Evolutionary conservation across 2,888 invertebrate genomes (phyloP), one percentile per base, ranked within the genome.

Genomic region (Tetropium fuscum): DNA sequence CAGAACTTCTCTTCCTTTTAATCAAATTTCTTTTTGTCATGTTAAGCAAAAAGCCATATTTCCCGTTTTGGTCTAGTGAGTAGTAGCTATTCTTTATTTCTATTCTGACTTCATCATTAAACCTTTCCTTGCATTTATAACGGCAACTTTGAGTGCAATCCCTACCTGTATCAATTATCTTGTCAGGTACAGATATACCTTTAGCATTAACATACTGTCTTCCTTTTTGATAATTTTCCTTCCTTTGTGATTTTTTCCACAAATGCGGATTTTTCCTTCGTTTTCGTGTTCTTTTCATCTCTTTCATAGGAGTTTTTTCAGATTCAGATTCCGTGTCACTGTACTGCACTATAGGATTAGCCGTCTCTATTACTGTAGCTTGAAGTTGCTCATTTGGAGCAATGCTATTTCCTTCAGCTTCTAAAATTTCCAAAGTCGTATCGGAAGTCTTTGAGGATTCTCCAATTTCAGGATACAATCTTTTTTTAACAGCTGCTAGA

Each of bases 261-360:
- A 27, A 7, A 7, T 27, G 8, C 7, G n/a, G n/a, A 27, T 27
- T 7, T 27, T n/a, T 27, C 27, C n/a, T 27, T 27, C 27, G 7
- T 27, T 27, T 27, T 7, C 27, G 27, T 27, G 27, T 27, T 27
- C n/a, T 27, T 27, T n/a, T n/a, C 27, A n/a, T 27, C 27, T 27
- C n/a, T n/a, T 27, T 27, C 27, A 7, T 7, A n/a, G 27, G 27
- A n/a, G 27, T 27, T 27, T 27, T 27, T 27, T 27, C 27, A 27
- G 27, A 27, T 27, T 27, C 27, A n/a, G 27, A 27, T n/a, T n/a
- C 30, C n/a, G 4, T 10, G 30, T 30, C n/a, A n/a, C 2, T 30
- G n/a, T 30, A 30, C n/a, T 30, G n/a, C 30, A 30, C 30, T 30
- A 30, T 30, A 30, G 10, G n/a, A 30, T n/a, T n/a, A n/a, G n/a